Conservation (phyloP, 2,797 vertebrate species). For the Melanotaenia boesemani region DNA sequence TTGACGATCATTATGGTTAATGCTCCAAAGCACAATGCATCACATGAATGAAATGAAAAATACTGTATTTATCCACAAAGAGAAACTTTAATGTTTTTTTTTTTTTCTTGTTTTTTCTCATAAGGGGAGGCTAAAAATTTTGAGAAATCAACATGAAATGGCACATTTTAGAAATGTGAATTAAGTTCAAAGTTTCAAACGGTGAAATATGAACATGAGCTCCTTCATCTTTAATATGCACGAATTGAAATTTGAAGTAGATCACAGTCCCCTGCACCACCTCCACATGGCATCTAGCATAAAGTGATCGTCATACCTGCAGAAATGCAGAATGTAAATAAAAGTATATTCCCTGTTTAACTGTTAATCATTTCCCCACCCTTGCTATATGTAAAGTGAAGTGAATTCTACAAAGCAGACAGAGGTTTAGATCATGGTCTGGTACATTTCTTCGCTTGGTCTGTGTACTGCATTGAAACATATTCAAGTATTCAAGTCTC, state of each 20-base stretch:
- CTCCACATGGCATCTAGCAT: neutral
- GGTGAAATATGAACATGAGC: neutral
- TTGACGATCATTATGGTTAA: too few species aligned
- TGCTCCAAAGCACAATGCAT: too few species aligned
- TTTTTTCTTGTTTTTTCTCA: neutral
- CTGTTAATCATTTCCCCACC: neutral
- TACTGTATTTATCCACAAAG: neutral
- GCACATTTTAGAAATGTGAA: neutral
- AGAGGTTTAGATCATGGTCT: too few species aligned
- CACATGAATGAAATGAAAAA: neutral
- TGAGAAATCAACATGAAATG: neutral
- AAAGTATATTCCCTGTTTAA: constrained; percentile 6
- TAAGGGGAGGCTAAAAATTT: too few species aligned
- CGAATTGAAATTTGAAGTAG: neutral
- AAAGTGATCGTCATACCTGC: neutral
- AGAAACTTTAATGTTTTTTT: neutral
- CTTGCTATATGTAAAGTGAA: neutral
- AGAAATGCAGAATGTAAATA: neutral
- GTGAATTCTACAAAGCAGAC: too few species aligned
- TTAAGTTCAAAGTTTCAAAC: neutral
- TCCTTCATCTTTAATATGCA: neutral
- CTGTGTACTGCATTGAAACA: too few species aligned
- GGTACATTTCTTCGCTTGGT: too few species aligned
- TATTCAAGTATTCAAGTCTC: constrained; percentile 9
- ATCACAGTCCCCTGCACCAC: too few species aligned